Evolutionary conservation across 2,888 invertebrate genomes (phyloP).

Genomic region (Nyleta sp.): DNA sequence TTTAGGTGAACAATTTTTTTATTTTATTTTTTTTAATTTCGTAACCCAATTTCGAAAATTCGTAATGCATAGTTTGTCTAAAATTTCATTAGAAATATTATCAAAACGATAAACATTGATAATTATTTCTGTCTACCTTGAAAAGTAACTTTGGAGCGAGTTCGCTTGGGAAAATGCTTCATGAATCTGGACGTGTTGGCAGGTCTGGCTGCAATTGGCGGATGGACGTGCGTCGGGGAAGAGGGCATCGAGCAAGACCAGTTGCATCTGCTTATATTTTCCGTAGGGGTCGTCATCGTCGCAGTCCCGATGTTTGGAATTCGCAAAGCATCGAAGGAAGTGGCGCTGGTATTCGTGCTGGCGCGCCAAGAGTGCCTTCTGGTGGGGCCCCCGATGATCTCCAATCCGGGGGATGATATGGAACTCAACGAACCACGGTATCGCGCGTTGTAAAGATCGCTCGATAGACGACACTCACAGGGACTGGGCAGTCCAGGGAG

Average conservation of each 20-base stretch:
- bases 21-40: too few species aligned
- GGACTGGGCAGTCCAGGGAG: constrained; percentile 74
- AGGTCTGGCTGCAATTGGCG: constrained; percentile 68
- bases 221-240: constrained; percentile 82
- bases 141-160: constrained; percentile 81
- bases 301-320: constrained; percentile 70
- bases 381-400: constrained; percentile 75
- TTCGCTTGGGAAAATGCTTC: constrained; percentile 75
- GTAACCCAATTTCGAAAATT: too few species aligned
- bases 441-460: constrained; percentile 78
- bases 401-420: constrained; percentile 79
- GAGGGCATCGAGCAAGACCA: constrained; percentile 83
- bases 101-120: too few species aligned
- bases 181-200: constrained; percentile 67
- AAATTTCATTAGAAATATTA: too few species aligned
- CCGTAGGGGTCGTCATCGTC: constrained; percentile 73
- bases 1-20: too few species aligned
- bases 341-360: constrained; percentile 71
- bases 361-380: constrained; percentile 80
- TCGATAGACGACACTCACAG: constrained; percentile 79
- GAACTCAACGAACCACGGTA: constrained; percentile 81
- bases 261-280: constrained; percentile 74
- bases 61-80: too few species aligned
- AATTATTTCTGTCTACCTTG: constrained; percentile 74
- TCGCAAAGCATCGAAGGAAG: constrained; percentile 80